Percentiles rank a stretch among this genome's conserved stretches.
Conservation (phyloP, 2,113 vertebrate genomes). For the Onychorhynchus coronatus region DNA sequence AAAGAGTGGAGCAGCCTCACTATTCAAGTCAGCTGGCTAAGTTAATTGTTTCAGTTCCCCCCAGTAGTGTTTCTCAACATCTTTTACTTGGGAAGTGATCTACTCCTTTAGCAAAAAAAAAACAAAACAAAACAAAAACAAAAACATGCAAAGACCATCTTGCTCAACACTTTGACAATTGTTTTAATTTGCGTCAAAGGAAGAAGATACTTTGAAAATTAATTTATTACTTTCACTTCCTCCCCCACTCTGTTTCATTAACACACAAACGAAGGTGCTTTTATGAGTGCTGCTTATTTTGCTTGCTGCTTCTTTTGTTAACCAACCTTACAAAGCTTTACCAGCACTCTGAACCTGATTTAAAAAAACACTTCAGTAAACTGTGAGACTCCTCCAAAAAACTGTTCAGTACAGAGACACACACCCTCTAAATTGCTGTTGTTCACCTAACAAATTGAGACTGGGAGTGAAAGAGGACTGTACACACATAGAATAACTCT, state of each 20-base stretch:
- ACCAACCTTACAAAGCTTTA: not conserved
- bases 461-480: accelerated
- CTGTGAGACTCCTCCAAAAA: not conserved
- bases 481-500: not conserved
- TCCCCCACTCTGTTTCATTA: not conserved
- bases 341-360: not conserved
- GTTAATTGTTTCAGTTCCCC: not conserved
- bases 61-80: not conserved
- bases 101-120: not conserved
- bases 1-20: not conserved
- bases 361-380: not conserved
- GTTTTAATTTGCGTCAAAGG: not conserved
- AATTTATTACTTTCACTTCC: not conserved
- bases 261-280: not conserved
- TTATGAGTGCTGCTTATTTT: not conserved
- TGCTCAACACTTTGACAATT: not conserved
- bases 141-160: not conserved
- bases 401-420: not conserved
- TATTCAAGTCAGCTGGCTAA: not conserved
- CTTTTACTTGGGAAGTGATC: not conserved
- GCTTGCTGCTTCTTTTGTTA: not conserved
- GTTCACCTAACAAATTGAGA: not conserved
- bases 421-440: not conserved
- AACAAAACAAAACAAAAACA: too few relatives aligned
- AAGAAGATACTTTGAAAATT: not conserved